Evolutionary conservation across 2,797 vertebrate genomes (phyloP), one percentile per base, ranked within the genome.

Genomic region (Malurus splendens): DNA sequence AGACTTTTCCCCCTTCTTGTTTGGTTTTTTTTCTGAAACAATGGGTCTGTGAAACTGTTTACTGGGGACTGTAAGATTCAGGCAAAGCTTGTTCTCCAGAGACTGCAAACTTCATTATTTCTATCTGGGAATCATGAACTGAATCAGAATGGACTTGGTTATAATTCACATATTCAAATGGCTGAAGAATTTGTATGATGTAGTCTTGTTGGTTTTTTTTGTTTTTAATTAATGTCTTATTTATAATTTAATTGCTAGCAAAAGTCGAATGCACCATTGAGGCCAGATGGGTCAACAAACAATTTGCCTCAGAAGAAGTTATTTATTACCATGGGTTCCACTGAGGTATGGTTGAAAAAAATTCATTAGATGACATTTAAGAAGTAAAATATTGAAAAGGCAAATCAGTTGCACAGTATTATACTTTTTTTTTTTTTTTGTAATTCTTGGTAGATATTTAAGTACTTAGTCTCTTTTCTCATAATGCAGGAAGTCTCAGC

Each of bases 271-370:
- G 51, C 55, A 36, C 72, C 90, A 3, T 73, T 92, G 42, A 93
- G 55, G 33, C 70, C 76, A 41, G 97, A 98, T 36, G 75, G 14
- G 3, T 88, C 94, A 38, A 87, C 66, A 1, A 48, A 74, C 39
- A 79, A 36, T 73, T 82, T 75, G 42, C 33, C 85, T 81, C 97
- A 97, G 89, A 98, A 95, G 95, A 98, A 97, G 71, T 97, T 98
- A 39, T 98, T 98, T 92, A 94, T 98, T 87, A 97, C 97, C 18
- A 96, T 89, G 33, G 97, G 97, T 18, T 97, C 90, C 87, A 94
- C 91, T 25, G 98, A 98, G 98, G 98, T 98, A 96, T 70, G 78
- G 32, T 56, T 90, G 60, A 87, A 90, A 88, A 88, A 76, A 90
- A 80, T 48, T 71, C 2, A n/a, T 56, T 88, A 71, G 30, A 57